Percentiles rank a stretch among this genome's conserved stretches.
phyloP scores from a whole-genome alignment of 1,140 invertebrate species.

The Aphis craccivora region DNA sequence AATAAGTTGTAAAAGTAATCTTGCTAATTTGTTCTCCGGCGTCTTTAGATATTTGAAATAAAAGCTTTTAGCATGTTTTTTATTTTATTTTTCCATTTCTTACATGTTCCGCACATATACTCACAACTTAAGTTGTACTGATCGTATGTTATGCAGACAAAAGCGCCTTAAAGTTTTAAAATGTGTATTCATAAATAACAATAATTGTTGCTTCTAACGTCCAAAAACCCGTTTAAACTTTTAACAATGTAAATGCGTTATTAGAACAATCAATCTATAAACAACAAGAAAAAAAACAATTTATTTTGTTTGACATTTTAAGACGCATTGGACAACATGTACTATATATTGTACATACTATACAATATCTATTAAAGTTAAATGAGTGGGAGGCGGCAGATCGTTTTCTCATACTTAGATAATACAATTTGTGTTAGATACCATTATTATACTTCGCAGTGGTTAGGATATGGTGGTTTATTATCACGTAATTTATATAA shows the following conservation, averaged over 20 bases:
- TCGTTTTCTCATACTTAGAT: background rate
- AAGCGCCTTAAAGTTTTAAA: background rate
- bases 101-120: background rate
- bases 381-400: background rate
- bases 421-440: background rate
- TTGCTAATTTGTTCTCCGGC: background rate
- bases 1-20: slow-evolving; percentile 10
- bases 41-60: slow-evolving; percentile 2
- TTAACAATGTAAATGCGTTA: slow-evolving; percentile 8
- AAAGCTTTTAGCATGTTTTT: slow-evolving; percentile 17
- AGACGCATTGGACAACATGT: background rate
- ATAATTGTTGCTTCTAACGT: background rate
- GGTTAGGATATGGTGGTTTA: background rate
- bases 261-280: slow-evolving; percentile 13
- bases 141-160: slow-evolving; percentile 15
- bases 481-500: background rate
- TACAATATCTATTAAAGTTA: background rate
- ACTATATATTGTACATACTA: background rate
- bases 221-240: slow-evolving; percentile 5
- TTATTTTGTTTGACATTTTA: background rate
- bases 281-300: background rate
- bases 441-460: background rate
- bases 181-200: background rate
- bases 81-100: background rate
- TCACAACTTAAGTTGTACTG: background rate